These are phyloP conservation scores for Caprella mutica DNA, from an alignment of 2,888 invertebrate genomes.

Conservation along the genomic window DNA sequence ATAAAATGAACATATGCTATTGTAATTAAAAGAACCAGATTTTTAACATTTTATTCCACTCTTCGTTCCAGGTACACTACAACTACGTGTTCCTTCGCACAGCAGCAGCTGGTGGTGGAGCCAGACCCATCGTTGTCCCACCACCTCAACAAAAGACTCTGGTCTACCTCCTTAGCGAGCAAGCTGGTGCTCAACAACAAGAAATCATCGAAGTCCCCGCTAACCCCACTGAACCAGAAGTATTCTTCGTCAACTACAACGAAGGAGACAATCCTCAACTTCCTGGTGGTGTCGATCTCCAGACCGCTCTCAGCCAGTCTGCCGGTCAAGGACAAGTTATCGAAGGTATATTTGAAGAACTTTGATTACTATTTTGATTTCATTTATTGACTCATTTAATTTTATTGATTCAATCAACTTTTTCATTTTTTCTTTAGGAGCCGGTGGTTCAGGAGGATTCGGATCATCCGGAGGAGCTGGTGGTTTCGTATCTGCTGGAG, in stretches of 20 bases:
- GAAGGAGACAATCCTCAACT: slow-evolving; percentile 28
- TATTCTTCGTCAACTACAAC: slow-evolving; percentile 16
- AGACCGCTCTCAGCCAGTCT: slow-evolving; percentile 21
- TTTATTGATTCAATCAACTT: no score
- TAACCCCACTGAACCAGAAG: slow-evolving; percentile 7
- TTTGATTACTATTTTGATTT: no score
- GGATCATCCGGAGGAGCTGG: no score
- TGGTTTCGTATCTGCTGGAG: no score
- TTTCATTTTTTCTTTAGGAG: no score
- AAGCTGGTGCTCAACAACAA: slow-evolving; percentile 9
- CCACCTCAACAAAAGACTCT: slow-evolving; percentile 24
- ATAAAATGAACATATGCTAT: no score
- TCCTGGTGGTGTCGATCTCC: slow-evolving; percentile 21
- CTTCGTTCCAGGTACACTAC: no score
- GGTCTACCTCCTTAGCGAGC: slow-evolving; percentile 24
- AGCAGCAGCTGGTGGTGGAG: background rate
- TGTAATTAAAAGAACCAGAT: no score
- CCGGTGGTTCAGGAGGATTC: no score
- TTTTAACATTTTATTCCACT: no score
- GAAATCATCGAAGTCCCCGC: slow-evolving; percentile 23
- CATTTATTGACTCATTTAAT: no score
- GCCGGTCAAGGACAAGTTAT: slow-evolving; percentile 11
- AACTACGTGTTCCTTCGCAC: slow-evolving; percentile 11
- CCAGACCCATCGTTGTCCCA: slow-evolving; percentile 18
- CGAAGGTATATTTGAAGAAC: no score